Base-by-base conservation (phyloP, 53 echinoderm and acorn worm species). In the Apostichopus leukothele region DNA sequence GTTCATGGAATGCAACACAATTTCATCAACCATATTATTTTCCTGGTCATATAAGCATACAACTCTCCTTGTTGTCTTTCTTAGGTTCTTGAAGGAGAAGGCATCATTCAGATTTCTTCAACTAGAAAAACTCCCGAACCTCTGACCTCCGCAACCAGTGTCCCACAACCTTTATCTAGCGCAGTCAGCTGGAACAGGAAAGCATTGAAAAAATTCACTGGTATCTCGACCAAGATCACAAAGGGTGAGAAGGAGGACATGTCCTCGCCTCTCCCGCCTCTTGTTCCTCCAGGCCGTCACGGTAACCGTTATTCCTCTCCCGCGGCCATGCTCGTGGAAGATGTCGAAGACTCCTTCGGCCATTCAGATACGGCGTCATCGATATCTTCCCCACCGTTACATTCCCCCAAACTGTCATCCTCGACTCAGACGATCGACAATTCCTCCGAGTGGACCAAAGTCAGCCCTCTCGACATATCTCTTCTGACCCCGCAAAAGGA, bases 71-170 rank as follows among this genome's bases (percentile, higher is more conserved):
- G 10, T 25, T 50, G 51, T 85, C 67, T 6, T 66, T 18, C 25
- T 85, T 54, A 81, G 81, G n/a, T 54, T 51, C 26, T 6, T 66
- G 85, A 75, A 20, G 21, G 8, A 12, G 66, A 74, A 50, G 53
- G 74, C 12, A 39, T 51, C 1, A 51, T 73, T 51, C 18, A 80
- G n/a, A 84, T 83, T 5, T 23, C 73, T 7, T 74, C 91, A 19
- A 88, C 53, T 12, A 75, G 85, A 61, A 53, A 51, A 39, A 39
- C 39, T 39, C 39, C 5, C 76, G 84, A 52, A 68, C 66, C 50
- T 66, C 91, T 89, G 53, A 88, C 90, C 88, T 88, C 90, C 74
- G 88, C 88, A 4, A 26, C 76, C 91, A 6, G 76, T 75, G 67
- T 20, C 66, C 2, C 52, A 60, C 75, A 90, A 54, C 76, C 60